A percentile compares a stretch with the other conserved stretches of the same genome.
Evolutionary conservation across 2,113 vertebrate species (phyloP).

Genomic region (Trogon surrucura): DNA sequence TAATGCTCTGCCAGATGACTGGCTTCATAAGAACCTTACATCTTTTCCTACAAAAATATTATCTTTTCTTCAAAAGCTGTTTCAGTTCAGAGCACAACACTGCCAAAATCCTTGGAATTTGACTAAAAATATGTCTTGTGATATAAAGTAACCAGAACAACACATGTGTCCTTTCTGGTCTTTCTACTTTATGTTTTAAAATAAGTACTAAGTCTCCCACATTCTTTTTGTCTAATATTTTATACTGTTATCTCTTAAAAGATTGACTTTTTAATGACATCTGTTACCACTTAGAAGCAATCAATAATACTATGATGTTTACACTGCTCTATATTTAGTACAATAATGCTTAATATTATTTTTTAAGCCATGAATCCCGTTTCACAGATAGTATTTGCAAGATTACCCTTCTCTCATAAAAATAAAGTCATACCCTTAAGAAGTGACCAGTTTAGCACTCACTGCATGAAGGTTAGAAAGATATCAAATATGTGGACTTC

Average conservation of each 20-base stretch:
- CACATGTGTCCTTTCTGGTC: background rate
- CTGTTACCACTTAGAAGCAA: constrained; percentile 8
- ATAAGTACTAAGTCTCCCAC: background rate
- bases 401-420: background rate
- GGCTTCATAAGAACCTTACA: background rate
- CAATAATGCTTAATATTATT: background rate
- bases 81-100: background rate
- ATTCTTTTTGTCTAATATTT: background rate
- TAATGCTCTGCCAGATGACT: constrained; percentile 5
- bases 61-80: constrained; percentile 31
- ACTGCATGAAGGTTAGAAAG: background rate
- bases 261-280: background rate
- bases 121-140: background rate
- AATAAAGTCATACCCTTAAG: background rate
- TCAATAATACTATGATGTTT: background rate
- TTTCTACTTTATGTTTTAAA: constrained; percentile 18
- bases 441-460: background rate
- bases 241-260: background rate
- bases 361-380: background rate
- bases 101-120: constrained; percentile 24
- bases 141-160: background rate
- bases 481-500: background rate
- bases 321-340: background rate
- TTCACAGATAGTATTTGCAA: background rate
- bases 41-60: constrained; percentile 13